Conservation (phyloP, 92 coral and sea anemone genomes). For the Bergia puertoricense region DNA sequence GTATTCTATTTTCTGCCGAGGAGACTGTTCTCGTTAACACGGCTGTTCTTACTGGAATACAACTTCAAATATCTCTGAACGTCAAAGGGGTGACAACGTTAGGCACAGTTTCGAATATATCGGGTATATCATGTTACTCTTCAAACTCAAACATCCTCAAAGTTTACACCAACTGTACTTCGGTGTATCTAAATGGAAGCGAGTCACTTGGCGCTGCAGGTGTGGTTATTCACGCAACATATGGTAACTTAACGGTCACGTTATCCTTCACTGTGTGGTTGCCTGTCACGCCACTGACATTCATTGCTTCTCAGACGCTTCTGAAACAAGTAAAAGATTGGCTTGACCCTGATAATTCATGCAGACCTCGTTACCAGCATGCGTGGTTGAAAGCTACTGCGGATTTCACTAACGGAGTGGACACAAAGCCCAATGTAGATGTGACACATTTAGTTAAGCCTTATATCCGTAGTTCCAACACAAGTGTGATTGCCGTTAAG, state of each 20-base stretch:
- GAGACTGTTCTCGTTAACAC: conserved; percentile 49
- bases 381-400: conserved; percentile 53
- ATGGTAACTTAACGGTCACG: conserved; percentile 11
- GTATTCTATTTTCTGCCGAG: conserved; percentile 44
- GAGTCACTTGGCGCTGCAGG: conserved; percentile 13
- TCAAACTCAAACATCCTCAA: conserved; percentile 9
- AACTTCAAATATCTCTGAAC: conserved; percentile 17
- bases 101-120: conserved; percentile 34
- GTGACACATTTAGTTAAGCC: conserved; percentile 48
- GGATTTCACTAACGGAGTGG: conserved; percentile 46
- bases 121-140: conserved; percentile 20
- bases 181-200: conserved; percentile 24
- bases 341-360: conserved; percentile 55
- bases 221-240: neutral
- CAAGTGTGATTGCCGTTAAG: conserved; percentile 38
- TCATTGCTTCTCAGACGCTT: conserved; percentile 42
- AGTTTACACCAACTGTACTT: conserved; percentile 5
- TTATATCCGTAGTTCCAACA: conserved; percentile 46
- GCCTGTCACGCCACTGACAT: conserved; percentile 13
- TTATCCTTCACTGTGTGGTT: conserved; percentile 18
- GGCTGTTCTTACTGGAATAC: conserved; percentile 51
- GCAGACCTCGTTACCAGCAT: conserved; percentile 63
- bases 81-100: conserved; percentile 42
- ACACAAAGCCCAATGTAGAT: conserved; percentile 35
- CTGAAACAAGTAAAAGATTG: conserved; percentile 54